Conservation (phyloP, 2,888 invertebrate genomes). For the Napeogenes inachia region DNA sequence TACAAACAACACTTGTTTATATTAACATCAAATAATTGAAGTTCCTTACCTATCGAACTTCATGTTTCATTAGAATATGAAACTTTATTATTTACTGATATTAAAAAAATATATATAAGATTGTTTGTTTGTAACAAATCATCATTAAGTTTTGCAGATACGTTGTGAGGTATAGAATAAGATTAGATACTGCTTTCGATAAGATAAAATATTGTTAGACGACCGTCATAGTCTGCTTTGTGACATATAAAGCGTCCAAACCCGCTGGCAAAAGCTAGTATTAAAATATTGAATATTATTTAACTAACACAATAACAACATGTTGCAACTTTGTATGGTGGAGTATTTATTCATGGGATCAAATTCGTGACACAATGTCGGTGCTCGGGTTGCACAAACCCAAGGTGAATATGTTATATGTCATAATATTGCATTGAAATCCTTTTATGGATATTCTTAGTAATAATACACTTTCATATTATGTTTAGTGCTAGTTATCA, state of each 20-base stretch:
- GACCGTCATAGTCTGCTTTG: too few species aligned
- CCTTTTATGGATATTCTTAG: constrained; percentile 30
- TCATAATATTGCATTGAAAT: constrained; percentile 57
- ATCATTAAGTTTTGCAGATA: too few species aligned
- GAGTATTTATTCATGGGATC: constrained; percentile 35
- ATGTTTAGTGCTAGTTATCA: not conserved
- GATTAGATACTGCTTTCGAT: too few species aligned
- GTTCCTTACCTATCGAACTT: too few species aligned
- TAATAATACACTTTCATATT: constrained; percentile 24
- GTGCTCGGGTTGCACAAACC: constrained; percentile 53
- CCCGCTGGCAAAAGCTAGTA: not conserved
- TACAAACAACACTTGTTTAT: not conserved
- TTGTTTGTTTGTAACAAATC: too few species aligned
- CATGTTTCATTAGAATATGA: too few species aligned
- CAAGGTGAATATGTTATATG: constrained; percentile 61
- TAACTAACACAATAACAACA: constrained; percentile 9
- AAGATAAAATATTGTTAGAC: too few species aligned
- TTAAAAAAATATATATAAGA: too few species aligned
- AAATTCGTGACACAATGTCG: constrained; percentile 50
- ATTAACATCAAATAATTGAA: too few species aligned
- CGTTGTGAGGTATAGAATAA: too few species aligned
- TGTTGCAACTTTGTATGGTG: constrained; percentile 32
- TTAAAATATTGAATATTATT: not conserved
- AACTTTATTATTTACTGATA: too few species aligned
- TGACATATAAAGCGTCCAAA: not conserved